phyloP scores from a whole-genome alignment of 1,140 invertebrate genomes.

The Copidosoma floridanum region DNA sequence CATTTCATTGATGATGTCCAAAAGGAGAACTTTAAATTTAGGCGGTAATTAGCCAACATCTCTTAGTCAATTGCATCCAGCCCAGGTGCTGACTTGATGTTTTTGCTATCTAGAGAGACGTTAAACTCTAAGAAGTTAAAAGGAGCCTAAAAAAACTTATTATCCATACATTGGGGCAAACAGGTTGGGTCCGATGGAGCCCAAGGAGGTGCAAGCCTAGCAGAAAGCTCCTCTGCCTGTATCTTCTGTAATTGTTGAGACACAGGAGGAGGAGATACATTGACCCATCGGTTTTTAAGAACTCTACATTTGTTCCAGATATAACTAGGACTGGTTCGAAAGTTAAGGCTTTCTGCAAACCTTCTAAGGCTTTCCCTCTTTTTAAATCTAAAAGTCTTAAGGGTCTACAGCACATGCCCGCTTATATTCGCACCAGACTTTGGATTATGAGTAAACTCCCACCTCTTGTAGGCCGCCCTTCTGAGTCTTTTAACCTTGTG shows the following conservation, averaged over 20 bases:
- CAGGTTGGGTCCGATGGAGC: neutral
- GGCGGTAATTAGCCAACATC: too few species aligned
- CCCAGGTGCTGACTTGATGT: neutral
- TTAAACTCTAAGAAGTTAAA: neutral
- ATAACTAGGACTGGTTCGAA: neutral
- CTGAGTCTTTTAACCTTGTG: neutral
- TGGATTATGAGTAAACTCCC: neutral
- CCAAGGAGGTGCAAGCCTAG: too few species aligned
- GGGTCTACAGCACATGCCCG: neutral
- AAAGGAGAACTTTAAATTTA: too few species aligned
- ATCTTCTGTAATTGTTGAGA: too few species aligned
- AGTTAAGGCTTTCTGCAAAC: neutral
- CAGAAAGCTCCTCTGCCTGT: too few species aligned
- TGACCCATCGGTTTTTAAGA: neutral
- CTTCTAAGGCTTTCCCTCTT: neutral
- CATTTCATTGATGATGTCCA: constrained; percentile 21
- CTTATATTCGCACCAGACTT: neutral
- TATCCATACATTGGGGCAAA: neutral
- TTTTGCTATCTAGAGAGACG: neutral
- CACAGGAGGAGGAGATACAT: neutral
- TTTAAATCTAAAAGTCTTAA: neutral
- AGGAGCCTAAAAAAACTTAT: neutral
- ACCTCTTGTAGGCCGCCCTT: neutral
- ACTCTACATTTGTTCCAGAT: neutral
- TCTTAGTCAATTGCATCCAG: neutral